Conservation (phyloP, 2,888 invertebrate species). For the Kryphioiulus occultus region DNA sequence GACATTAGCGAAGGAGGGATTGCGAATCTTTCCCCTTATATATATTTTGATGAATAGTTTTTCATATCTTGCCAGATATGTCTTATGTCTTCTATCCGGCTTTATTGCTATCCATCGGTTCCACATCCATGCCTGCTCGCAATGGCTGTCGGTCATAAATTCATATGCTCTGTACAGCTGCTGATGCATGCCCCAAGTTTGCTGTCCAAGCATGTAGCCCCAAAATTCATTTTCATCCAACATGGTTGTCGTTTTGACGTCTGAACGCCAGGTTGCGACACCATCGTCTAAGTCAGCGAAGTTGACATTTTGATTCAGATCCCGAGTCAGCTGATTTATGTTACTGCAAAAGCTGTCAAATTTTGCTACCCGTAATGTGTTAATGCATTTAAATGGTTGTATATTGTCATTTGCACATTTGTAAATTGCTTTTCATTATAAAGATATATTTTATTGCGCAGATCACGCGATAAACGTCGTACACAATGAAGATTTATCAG, state of each 20-base stretch:
- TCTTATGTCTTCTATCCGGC: slow-evolving; percentile 39
- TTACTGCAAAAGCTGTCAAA: too few species aligned
- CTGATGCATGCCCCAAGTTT: slow-evolving; percentile 11
- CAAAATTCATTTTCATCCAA: background rate
- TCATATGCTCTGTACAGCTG: background rate
- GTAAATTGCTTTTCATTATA: too few species aligned
- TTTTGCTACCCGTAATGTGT: too few species aligned
- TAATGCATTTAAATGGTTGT: too few species aligned
- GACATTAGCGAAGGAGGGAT: slow-evolving; percentile 8
- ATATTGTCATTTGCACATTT: too few species aligned
- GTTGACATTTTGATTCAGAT: too few species aligned
- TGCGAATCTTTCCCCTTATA: background rate
- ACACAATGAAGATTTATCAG: too few species aligned
- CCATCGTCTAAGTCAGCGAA: background rate
- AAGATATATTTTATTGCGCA: too few species aligned
- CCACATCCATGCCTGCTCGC: slow-evolving; percentile 32
- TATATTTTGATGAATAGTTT: slow-evolving; percentile 39
- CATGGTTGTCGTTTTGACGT: background rate
- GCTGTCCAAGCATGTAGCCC: background rate
- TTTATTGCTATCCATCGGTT: slow-evolving; percentile 40
- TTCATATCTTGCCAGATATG: slow-evolving; percentile 40
- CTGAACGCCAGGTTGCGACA: background rate
- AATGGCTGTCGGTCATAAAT: slow-evolving; percentile 35
- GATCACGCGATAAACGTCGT: too few species aligned
- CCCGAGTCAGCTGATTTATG: too few species aligned